Evolutionary conservation across 2,888 invertebrate species (phyloP), one percentile per base, ranked within the genome.

Genomic region (Rhingia campestris): DNA sequence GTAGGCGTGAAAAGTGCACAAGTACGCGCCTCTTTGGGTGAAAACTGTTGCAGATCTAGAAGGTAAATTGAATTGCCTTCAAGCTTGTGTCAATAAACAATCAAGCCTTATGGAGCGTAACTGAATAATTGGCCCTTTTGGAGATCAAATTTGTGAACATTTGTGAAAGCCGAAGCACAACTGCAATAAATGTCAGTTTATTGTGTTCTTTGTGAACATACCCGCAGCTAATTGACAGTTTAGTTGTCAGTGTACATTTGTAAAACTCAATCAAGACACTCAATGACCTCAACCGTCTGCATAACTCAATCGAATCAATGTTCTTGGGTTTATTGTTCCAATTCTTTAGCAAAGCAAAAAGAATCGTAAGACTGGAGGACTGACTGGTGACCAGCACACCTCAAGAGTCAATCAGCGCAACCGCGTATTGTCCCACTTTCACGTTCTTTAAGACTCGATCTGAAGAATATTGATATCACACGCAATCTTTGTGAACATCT

Each of bases 371-470:
- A 5, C 10, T 49, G 30, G 49, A n/a, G 14, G 49, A 49, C 37
- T 4, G 10, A 37, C 47, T 61, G 63, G 22, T 59, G 70, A 51
- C 43, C 49, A 66, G 61, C 47, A 73, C 82, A 77, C 79, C 82
- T 79, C 63, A 56, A 82, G 74, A 82, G 73, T 35, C 73, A 82
- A 79, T 82, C 73, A 79, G 45, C 51, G 79, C 73, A 59, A 79
- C 79, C 77, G 61, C 59, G 14, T 14, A 51, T 49, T 82, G 82
- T 77, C 82, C 82, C 79, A 82, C 82, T 82, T 82, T 82, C 82
- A 73, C 82, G 82, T 79, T 82, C 82, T 79, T 73, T 73, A 30
- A 61, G 64, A 54, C 39, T 49, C 53, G 64, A 74, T 67, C 61
- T 58, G 7, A 9, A 41, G 64, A 66, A 59, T 45, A 75, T 82